Evolutionary conservation across 2,888 invertebrate species (phyloP).

Genomic region (Hemicrepidius hirtus): DNA sequence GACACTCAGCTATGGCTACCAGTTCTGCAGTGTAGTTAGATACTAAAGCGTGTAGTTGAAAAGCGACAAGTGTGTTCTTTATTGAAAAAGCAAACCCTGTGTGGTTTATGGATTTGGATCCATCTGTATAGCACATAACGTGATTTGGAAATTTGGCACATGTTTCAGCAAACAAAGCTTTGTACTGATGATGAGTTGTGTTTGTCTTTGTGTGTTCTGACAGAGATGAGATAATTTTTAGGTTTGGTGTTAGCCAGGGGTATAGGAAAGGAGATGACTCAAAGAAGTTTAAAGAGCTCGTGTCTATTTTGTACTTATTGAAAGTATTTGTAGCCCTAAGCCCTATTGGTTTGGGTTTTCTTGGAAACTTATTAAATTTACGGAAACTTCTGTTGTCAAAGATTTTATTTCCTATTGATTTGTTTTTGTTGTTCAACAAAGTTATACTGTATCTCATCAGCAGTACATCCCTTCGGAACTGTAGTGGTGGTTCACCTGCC

Average conservation of each 20-base stretch:
- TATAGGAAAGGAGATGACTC: neutral
- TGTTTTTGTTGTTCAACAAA: no score
- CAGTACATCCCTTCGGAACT: neutral
- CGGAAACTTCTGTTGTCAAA: neutral
- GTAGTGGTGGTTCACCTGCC: neutral
- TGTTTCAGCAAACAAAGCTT: neutral
- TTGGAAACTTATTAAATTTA: neutral
- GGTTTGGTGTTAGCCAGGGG: neutral
- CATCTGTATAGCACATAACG: neutral
- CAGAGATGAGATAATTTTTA: neutral
- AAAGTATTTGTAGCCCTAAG: no score
- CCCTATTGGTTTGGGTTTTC: no score
- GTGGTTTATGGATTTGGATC: no score
- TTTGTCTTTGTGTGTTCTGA: neutral
- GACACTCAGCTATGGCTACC: neutral
- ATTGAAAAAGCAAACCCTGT: no score
- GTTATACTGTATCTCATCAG: constrained; percentile 1
- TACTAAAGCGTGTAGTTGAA: neutral
- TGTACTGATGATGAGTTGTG: neutral
- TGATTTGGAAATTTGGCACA: neutral
- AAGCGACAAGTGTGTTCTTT: no score
- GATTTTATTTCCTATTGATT: no score
- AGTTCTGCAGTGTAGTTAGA: neutral
- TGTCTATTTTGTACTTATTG: neutral
- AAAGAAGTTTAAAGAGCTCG: neutral